Base-by-base conservation (phyloP, 2,888 invertebrate genomes). In the Epistrophe eligans region DNA sequence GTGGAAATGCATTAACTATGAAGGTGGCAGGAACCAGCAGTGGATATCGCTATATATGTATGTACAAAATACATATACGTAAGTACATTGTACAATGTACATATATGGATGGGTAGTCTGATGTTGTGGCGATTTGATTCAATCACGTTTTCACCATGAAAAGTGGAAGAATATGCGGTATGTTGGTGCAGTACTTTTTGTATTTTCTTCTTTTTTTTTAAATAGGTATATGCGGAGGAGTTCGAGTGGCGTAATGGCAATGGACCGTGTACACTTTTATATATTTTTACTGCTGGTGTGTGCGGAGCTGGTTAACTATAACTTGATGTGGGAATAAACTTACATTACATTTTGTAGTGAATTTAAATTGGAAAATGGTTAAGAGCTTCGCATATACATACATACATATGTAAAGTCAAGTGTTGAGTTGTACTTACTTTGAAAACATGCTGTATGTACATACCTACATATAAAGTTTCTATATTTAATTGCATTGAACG, bases 1-100 rank as follows among this genome's bases (percentile, higher is more conserved):
- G 85, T 85, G 81, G 77, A 81, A 81, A 85, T 85, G 74, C 77
- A 85, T 85, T 85, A 85, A 85, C 81, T 81, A 85, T 79, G 85
- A 85, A 85, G 85, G 81, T 81, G 81, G 81, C 73, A 81, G 60
- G 10, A 70, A 50, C 72, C 77, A 72, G 66, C 72, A 84, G 52
- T 57, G 66, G 79, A 40, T 73, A 10, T 66, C 4, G 24, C 70
- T 40, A 38, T 52, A 38, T 67, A 48, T 11, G 1, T 11, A 7
- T 32, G 35, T 19, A 24, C 24, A 24, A 24, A 24, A 24, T 24
- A 24, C 10, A 5, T 19, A 19, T 6, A 19, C 13, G 0, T 0
- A 28, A 1, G 7, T 28, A 28, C 24, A 24, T 24, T 24, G 24
- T 24, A 24, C 24, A 24, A 24, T 24, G 0, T 52, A 15, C 24